phyloP scores from a whole-genome alignment of 1,140 invertebrate genomes.

The Bursaphelenchus mucronatus region DNA sequence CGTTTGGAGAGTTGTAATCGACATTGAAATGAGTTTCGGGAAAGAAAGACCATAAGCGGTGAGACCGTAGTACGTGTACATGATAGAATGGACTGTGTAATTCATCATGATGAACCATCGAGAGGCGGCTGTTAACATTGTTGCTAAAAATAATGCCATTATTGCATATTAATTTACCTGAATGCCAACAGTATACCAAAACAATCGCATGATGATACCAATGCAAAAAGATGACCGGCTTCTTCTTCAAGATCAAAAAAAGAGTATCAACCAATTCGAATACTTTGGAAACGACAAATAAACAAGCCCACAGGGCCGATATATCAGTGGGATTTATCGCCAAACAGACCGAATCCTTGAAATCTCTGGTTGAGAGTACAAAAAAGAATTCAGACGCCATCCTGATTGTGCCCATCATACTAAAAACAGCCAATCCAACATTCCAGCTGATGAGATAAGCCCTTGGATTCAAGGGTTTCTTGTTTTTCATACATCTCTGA shows the following conservation, averaged over 20 bases:
- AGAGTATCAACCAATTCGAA: slow-evolving; percentile 53
- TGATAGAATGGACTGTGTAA: slow-evolving; percentile 88
- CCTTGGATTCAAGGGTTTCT: slow-evolving; percentile 78
- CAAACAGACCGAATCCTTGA: not conserved
- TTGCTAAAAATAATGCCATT: not conserved
- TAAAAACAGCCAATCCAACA: slow-evolving; percentile 80
- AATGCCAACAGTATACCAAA: slow-evolving; percentile 88
- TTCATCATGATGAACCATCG: slow-evolving; percentile 86
- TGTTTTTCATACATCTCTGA: slow-evolving; percentile 83
- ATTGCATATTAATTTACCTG: not conserved
- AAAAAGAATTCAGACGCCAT: slow-evolving; percentile 68
- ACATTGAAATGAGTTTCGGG: slow-evolving; percentile 76
- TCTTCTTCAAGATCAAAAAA: slow-evolving; percentile 46
- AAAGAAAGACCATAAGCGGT: slow-evolving; percentile 79
- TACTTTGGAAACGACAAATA: slow-evolving; percentile 48
- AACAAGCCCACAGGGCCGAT: slow-evolving; percentile 69
- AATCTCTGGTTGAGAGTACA: slow-evolving; percentile 13
- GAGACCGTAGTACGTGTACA: slow-evolving; percentile 91
- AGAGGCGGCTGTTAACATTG: not conserved
- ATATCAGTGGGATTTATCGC: slow-evolving; percentile 72
- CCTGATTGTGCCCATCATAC: slow-evolving; percentile 68
- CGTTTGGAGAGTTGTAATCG: slow-evolving; percentile 84
- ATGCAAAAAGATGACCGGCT: slow-evolving; percentile 33
- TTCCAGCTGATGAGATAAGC: slow-evolving; percentile 83
- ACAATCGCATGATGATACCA: slow-evolving; percentile 66